These are phyloP conservation scores for Stomatorhinus walkeri DNA, from an alignment of 2,797 vertebrate species.

Conservation along the genomic window DNA sequence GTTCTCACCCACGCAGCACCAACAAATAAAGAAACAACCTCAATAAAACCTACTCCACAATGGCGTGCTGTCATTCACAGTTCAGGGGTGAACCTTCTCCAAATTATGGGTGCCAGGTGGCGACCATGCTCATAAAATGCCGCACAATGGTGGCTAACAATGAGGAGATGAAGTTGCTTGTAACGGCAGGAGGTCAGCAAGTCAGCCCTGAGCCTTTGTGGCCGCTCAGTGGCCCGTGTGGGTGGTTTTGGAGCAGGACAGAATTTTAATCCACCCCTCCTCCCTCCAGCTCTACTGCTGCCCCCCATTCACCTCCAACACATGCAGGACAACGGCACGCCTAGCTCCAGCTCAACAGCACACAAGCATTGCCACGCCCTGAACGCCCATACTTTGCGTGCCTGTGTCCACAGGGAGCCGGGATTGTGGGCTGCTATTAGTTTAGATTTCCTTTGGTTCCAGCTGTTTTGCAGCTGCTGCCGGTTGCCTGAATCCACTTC, in stretches of 20 bases:
- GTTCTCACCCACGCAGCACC: background rate
- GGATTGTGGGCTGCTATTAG: slow-evolving; percentile 35
- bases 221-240: slow-evolving; percentile 53
- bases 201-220: slow-evolving; percentile 55
- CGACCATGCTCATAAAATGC: slow-evolving; percentile 58
- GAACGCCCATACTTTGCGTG: slow-evolving; percentile 28
- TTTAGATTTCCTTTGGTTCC: slow-evolving; percentile 31
- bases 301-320: background rate
- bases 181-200: slow-evolving; percentile 54
- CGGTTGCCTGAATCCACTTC: background rate
- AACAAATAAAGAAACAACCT: slow-evolving; percentile 24
- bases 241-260: slow-evolving; percentile 54
- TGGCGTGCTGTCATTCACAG: slow-evolving; percentile 18
- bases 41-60: slow-evolving; percentile 6
- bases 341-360: background rate
- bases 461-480: slow-evolving; percentile 29
- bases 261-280: slow-evolving; percentile 40
- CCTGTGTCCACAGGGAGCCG: slow-evolving; percentile 21
- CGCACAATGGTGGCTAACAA: slow-evolving; percentile 61
- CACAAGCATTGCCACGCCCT: slow-evolving; percentile 30
- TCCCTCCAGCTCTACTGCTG: background rate
- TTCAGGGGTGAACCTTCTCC: slow-evolving; percentile 34
- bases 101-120: slow-evolving; percentile 59
- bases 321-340: background rate
- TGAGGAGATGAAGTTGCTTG: slow-evolving; percentile 59